Conservation (phyloP, 2,888 invertebrate species). For the Synergus gifuensis region DNA sequence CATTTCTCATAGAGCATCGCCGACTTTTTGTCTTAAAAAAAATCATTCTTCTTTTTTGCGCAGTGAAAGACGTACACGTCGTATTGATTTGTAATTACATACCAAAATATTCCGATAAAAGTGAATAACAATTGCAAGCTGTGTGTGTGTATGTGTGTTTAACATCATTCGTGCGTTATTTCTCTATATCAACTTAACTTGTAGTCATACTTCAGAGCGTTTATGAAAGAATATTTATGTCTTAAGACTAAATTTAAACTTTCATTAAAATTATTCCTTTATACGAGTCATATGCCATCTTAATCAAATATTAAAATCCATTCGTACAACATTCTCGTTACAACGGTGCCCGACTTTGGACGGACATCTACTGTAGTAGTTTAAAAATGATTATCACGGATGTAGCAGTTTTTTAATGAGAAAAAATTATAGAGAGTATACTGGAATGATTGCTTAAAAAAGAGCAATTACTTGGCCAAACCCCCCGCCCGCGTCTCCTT, state of each 20-base stretch:
- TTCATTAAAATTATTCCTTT: slow-evolving; percentile 22
- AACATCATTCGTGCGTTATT: slow-evolving; percentile 46
- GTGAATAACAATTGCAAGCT: slow-evolving; percentile 44
- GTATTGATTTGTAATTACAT: slow-evolving; percentile 43
- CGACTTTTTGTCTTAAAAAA: slow-evolving; percentile 40
- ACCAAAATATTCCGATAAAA: slow-evolving; percentile 47
- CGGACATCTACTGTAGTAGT: slow-evolving; percentile 63
- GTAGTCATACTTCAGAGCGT: slow-evolving; percentile 48
- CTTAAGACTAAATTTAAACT: slow-evolving; percentile 45
- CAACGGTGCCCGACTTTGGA: slow-evolving; percentile 66
- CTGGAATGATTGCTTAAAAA: slow-evolving; percentile 22
- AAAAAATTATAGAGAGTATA: neutral
- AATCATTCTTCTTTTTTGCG: slow-evolving; percentile 53
- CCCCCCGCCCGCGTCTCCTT: neutral
- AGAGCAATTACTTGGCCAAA: neutral
- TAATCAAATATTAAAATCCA: slow-evolving; percentile 53
- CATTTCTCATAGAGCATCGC: slow-evolving; percentile 25
- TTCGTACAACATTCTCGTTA: slow-evolving; percentile 49
- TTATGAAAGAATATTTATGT: slow-evolving; percentile 51
- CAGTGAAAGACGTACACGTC: slow-evolving; percentile 51
- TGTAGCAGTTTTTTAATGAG: neutral
- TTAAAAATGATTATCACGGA: slow-evolving; percentile 16
- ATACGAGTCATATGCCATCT: slow-evolving; percentile 44
- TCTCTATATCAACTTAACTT: slow-evolving; percentile 46
- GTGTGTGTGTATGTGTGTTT: slow-evolving; percentile 33